These are phyloP conservation scores for Anas georgica DNA, from an alignment of 2,797 vertebrate genomes.

Conservation along the genomic window DNA sequence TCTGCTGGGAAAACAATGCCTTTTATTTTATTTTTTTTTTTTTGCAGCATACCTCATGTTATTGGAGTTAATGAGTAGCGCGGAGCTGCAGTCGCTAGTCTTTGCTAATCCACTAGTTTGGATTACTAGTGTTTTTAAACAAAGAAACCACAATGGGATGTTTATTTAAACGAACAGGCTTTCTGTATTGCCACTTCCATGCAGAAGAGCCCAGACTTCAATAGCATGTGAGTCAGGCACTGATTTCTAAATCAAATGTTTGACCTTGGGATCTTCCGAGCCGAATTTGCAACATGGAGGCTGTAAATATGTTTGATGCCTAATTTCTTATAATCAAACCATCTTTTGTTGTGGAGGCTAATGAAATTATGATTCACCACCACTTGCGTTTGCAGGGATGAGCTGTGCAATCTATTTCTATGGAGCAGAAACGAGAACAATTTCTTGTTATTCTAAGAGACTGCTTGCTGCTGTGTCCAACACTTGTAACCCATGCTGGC, in stretches of 20 bases:
- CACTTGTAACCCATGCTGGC: neutral
- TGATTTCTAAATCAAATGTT: neutral
- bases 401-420: neutral
- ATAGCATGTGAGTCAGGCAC: neutral
- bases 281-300: neutral
- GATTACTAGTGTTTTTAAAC: neutral
- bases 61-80: neutral
- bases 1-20: neutral
- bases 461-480: neutral
- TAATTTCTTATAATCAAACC: neutral
- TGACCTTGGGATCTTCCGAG: neutral
- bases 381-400: accelerated
- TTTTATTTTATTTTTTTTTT: neutral
- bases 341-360: neutral
- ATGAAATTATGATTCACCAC: conserved; percentile 10
- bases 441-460: neutral
- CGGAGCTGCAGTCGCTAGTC: neutral
- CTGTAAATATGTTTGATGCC: neutral
- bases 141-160: neutral
- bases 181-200: neutral
- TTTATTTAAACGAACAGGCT: neutral
- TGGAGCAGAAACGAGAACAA: neutral
- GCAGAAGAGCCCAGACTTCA: neutral
- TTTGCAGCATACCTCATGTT: neutral
- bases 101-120: neutral